Conservation (phyloP, 2,888 invertebrate genomes). For the Drosophila aldrichi region DNA sequence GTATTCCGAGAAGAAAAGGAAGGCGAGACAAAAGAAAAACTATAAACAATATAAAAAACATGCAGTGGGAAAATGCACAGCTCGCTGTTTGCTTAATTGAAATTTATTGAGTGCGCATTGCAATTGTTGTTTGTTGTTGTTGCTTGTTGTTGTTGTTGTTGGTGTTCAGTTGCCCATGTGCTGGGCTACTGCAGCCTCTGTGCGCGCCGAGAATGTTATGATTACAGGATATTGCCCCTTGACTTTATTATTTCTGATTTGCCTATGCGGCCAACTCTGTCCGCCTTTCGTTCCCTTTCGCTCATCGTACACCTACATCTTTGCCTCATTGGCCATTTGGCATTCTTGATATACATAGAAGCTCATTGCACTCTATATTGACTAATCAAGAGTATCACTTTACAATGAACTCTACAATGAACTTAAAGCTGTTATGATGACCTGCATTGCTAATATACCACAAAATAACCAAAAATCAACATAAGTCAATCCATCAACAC, state of each 20-base stretch:
- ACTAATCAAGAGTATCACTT: neutral
- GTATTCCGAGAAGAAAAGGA: conserved; percentile 18
- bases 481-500: too few species aligned
- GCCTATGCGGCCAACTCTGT: conserved; percentile 16
- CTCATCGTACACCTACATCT: neutral
- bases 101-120: conserved; percentile 73
- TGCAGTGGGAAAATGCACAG: conserved; percentile 42
- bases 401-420: conserved; percentile 3
- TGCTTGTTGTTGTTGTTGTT: conserved; percentile 19
- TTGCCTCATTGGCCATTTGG: neutral
- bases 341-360: neutral
- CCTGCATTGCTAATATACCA: too few species aligned
- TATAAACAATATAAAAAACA: conserved; percentile 46
- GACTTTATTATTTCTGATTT: conserved; percentile 68
- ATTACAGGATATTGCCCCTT: conserved; percentile 72
- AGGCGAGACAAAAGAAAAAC: conserved; percentile 48
- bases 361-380: neutral
- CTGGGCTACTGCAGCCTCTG: conserved; percentile 25
- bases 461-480: too few species aligned
- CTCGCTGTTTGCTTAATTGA: conserved; percentile 68
- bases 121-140: conserved; percentile 37
- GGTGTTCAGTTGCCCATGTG: conserved; percentile 2
- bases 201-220: conserved; percentile 44
- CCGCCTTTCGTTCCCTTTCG: neutral
- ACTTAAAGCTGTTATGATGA: neutral